These are phyloP conservation scores for Ophioderma brevispina DNA, from an alignment of 35 echinoderm and acorn worm genomes.

Conservation along the genomic window DNA sequence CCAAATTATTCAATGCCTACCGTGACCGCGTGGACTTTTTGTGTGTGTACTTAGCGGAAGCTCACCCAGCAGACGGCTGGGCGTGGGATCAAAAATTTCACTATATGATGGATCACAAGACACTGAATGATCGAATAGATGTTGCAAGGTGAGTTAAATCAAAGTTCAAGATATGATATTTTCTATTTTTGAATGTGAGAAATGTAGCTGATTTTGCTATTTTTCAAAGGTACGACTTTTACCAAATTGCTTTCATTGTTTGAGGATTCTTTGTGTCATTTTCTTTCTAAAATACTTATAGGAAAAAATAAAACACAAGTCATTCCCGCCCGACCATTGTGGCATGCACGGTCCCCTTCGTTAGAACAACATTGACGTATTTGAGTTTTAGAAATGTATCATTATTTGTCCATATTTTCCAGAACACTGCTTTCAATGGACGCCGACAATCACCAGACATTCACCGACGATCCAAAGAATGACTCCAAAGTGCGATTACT, in stretches of 20 bases:
- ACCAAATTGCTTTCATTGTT: too few relatives aligned
- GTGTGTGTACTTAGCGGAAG: slow-evolving; percentile 67
- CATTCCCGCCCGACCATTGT: too few relatives aligned
- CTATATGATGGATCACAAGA: neutral
- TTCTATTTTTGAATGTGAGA: too few relatives aligned
- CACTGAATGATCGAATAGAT: neutral
- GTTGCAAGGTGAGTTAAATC: neutral
- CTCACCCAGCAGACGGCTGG: slow-evolving; percentile 44
- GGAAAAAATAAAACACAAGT: too few relatives aligned
- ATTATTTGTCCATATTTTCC: too few relatives aligned
- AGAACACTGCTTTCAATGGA: slow-evolving; percentile 17
- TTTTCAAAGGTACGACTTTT: too few relatives aligned
- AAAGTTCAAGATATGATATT: too few relatives aligned
- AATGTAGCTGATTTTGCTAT: too few relatives aligned
- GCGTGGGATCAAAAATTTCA: neutral
- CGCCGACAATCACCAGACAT: slow-evolving; percentile 18
- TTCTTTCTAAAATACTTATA: too few relatives aligned
- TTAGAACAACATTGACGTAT: neutral
- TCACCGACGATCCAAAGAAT: slow-evolving; percentile 27
- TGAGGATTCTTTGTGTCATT: too few relatives aligned
- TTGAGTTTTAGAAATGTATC: too few relatives aligned
- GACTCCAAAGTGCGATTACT: slow-evolving; percentile 37
- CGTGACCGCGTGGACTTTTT: slow-evolving; percentile 65
- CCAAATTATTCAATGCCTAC: slow-evolving; percentile 43
- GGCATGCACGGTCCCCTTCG: too few relatives aligned